Conservation (phyloP, 2,888 invertebrate species). For the Sminthurinus aureus region DNA sequence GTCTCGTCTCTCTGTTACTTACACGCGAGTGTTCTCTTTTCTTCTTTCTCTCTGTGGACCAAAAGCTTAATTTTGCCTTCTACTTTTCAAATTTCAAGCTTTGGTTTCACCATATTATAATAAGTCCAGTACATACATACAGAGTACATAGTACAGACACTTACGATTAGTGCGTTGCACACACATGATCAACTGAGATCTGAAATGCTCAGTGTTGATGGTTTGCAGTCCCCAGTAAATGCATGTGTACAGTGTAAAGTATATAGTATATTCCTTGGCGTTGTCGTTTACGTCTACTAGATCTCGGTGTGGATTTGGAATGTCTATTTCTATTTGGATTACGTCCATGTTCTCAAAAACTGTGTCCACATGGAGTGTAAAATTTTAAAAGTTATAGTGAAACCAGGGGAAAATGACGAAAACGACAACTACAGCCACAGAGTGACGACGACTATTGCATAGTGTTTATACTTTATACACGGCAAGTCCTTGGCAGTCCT, state of each 20-base stretch:
- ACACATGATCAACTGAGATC: too few species aligned
- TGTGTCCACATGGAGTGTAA: background rate
- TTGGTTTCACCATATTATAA: too few species aligned
- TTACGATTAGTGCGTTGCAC: too few species aligned
- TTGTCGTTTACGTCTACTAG: too few species aligned
- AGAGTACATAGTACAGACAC: too few species aligned
- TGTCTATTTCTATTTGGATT: background rate
- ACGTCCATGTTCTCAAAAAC: background rate
- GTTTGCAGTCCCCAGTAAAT: background rate
- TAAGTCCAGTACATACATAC: too few species aligned
- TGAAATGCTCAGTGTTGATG: background rate
- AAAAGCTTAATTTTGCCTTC: too few species aligned
- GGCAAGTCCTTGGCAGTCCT: slow-evolving; percentile 25
- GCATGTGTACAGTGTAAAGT: slow-evolving; percentile 7
- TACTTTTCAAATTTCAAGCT: too few species aligned
- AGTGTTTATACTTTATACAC: background rate
- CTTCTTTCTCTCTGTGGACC: too few species aligned
- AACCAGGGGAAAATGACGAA: background rate
- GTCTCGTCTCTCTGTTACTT: background rate
- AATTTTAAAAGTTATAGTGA: background rate
- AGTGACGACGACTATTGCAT: background rate
- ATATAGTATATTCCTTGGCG: too few species aligned
- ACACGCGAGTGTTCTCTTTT: too few species aligned
- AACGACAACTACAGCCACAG: background rate
- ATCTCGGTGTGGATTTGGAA: too few species aligned